Evolutionary conservation across 2,888 invertebrate species (phyloP), one percentile per base, ranked within the genome.

Genomic region (Protodeltote pygarga): DNA sequence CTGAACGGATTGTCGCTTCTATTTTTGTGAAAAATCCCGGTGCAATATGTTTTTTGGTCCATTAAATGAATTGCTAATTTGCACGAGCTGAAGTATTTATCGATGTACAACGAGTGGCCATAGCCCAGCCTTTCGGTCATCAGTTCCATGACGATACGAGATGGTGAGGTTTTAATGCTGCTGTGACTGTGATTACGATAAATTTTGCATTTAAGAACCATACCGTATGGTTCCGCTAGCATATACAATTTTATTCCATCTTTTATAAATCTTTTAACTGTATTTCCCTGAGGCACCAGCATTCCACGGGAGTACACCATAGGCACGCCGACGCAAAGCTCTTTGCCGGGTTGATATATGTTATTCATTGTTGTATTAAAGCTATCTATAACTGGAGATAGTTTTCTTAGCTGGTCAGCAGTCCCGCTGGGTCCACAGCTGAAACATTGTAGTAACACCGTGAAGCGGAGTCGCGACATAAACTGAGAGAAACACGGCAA

Each of bases 341-440:
- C 38, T 25, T 46, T 55, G n/a, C 50, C 55, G 11, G 58, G 58
- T 27, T 34, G 35, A 5, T 50, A 57, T n/a, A 55, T 41, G 28
- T 35, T 16, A 0, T 45, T 38, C 50, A 57, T 57, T 28, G n/a
- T 24, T n/a, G 41, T 29, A 29, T 58, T 55, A 21, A 55, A 50
- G 19, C 38, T 6, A 2, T 58, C 20, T 2, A 55, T 23, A 8
- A 54, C 19, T 1, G 39, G 39, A n/a, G n/a, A n/a, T n/a, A n/a
- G n/a, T n/a, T n/a, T n/a, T n/a, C n/a, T n/a, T n/a, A n/a, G n/a
- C n/a, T n/a, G n/a, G n/a, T n/a, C n/a, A n/a, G n/a, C n/a, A n/a
- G n/a, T n/a, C n/a, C n/a, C n/a, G n/a, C n/a, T n/a, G n/a, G n/a
- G 20, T 13, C 8, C 9, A n/a, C 50, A 35, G 23, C 15, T 31